Conservation (phyloP, 2,797 vertebrate genomes). For the Gambusia yucatana region DNA sequence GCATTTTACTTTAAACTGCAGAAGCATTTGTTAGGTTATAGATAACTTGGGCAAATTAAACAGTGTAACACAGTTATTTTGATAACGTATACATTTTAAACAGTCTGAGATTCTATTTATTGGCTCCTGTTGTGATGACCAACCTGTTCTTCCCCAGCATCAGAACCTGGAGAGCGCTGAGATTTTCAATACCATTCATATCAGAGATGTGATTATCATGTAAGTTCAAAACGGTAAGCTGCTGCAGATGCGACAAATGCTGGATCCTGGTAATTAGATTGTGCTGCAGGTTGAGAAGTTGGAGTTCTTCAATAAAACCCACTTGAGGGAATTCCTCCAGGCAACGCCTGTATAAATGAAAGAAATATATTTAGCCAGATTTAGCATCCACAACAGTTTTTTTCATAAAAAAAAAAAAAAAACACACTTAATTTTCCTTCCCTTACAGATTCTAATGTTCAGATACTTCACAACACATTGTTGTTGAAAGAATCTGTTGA, state of each 20-base stretch:
- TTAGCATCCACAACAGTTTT: neutral
- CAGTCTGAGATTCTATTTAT: constrained; percentile 1
- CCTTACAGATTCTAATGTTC: constrained; percentile 10
- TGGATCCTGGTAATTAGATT: constrained; percentile 90
- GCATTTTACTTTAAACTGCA: neutral
- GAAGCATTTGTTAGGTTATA: neutral
- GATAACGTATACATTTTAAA: neutral
- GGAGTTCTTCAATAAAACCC: constrained; percentile 85
- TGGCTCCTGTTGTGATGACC: constrained; percentile 33
- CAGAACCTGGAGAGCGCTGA: constrained; percentile 88
- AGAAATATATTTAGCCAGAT: neutral
- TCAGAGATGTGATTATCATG: constrained; percentile 92
- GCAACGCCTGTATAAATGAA: constrained; percentile 77
- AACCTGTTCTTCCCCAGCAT: constrained; percentile 95
- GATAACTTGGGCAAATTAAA: neutral
- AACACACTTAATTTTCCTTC: neutral
- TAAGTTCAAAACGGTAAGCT: constrained; percentile 91
- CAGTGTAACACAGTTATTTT: neutral
- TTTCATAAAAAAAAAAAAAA: neutral
- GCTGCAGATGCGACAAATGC: constrained; percentile 87
- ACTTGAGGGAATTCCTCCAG: constrained; percentile 89
- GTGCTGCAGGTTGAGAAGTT: constrained; percentile 92
- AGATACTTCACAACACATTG: neutral
- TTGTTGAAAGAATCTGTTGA: neutral
- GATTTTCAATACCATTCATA: constrained; percentile 88